Percentiles rank a stretch among this genome's conserved stretches.
Conservation (phyloP, 2,888 invertebrate species). For the Hemithea aestivaria region DNA sequence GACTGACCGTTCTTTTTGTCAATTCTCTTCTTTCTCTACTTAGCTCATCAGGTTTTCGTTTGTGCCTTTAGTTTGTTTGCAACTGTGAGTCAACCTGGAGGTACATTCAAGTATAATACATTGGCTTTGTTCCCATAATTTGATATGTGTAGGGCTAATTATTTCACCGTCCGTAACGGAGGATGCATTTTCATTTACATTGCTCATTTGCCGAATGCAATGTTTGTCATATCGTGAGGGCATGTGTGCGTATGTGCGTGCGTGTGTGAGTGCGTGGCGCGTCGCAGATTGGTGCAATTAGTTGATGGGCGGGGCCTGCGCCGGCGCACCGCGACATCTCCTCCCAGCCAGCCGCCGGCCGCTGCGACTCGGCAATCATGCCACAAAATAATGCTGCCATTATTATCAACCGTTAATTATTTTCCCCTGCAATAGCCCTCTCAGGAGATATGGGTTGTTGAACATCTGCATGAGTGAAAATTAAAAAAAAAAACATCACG, state of each 20-base stretch:
- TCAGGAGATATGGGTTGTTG: slow-evolving; percentile 41
- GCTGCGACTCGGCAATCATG: slow-evolving; percentile 25
- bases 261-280: slow-evolving; percentile 58
- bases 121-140: slow-evolving; percentile 21
- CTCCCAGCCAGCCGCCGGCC: slow-evolving; percentile 41
- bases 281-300: slow-evolving; percentile 77
- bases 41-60: no score
- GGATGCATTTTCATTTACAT: slow-evolving; percentile 38
- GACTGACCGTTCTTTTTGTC: slow-evolving; percentile 46
- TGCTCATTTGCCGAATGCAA: slow-evolving; percentile 54
- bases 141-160: slow-evolving; percentile 21
- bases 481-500: slow-evolving; percentile 29
- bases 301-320: slow-evolving; percentile 67
- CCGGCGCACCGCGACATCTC: slow-evolving; percentile 69
- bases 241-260: slow-evolving; percentile 33
- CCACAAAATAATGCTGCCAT: slow-evolving; percentile 55
- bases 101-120: no score
- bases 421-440: slow-evolving; percentile 40
- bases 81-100: no score
- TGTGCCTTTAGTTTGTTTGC: no score
- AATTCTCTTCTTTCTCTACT: slow-evolving; percentile 19
- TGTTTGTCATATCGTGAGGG: slow-evolving; percentile 38
- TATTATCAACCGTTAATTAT: slow-evolving; percentile 54
- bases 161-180: slow-evolving; percentile 21
- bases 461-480: slow-evolving; percentile 39